Conservation (phyloP, 2,888 invertebrate genomes). For the Arctia plantaginis region DNA sequence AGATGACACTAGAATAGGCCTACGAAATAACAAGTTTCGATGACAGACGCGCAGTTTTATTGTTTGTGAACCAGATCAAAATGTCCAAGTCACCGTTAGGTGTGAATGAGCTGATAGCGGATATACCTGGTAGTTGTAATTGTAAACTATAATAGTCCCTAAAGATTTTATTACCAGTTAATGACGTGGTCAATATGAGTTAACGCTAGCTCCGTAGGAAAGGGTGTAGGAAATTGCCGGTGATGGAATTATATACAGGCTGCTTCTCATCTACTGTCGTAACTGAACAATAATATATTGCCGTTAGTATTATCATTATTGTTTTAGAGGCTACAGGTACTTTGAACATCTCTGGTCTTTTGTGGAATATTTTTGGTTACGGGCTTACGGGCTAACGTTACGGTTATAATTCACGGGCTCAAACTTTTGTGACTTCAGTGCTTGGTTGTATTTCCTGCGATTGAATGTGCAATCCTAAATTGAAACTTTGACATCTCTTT, state of each 20-base stretch:
- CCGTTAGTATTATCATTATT: not conserved
- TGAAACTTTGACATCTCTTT: not conserved
- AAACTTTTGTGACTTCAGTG: not conserved
- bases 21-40: constrained; percentile 67
- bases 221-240: not conserved
- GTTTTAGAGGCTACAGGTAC: not conserved
- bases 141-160: constrained; percentile 47
- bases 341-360: not conserved
- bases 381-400: too few relatives aligned
- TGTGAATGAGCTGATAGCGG: constrained; percentile 76
- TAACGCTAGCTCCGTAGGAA: not conserved
- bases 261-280: not conserved
- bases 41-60: constrained; percentile 75
- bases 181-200: not conserved
- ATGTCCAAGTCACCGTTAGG: constrained; percentile 78
- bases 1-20: constrained; percentile 65
- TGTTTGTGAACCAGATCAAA: constrained; percentile 82
- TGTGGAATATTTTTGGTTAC: not conserved
- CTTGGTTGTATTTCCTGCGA: not conserved
- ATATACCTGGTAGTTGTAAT: constrained; percentile 64
- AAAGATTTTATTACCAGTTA: constrained; percentile 24
- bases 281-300: not conserved
- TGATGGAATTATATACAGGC: not conserved
- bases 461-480: not conserved
- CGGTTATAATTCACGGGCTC: not conserved